Percentiles rank a stretch among this genome's conserved stretches.
Conservation (phyloP, 2,113 vertebrate genomes). For the Pavo muticus region DNA sequence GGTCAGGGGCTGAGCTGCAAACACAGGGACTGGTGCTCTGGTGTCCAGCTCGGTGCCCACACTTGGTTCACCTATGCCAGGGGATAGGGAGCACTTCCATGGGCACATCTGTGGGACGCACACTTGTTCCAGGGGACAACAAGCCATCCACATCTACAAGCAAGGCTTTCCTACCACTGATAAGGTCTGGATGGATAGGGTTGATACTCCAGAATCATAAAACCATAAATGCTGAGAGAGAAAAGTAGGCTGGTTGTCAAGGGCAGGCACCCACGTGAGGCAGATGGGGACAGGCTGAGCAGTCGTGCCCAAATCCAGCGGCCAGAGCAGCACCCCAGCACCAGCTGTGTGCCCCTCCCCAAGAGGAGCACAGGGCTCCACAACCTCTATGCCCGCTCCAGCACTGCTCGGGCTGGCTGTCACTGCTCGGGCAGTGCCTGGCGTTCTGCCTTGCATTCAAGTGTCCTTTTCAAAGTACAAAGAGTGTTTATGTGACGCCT, state of each 20-base stretch:
- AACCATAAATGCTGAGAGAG: not conserved
- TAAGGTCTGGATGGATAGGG: not conserved
- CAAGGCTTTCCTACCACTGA: not conserved
- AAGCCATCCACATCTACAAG: not conserved
- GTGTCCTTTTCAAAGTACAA: conserved; percentile 39
- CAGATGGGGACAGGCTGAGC: not conserved
- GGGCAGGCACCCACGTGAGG: not conserved
- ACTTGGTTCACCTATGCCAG: not conserved
- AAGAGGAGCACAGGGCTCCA: not conserved
- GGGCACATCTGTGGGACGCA: not conserved
- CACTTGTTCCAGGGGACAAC: not conserved
- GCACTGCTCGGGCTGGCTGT: not conserved
- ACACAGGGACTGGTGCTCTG: fast-evolving
- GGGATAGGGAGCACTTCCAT: not conserved
- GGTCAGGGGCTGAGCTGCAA: not conserved
- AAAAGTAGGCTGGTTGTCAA: not conserved
- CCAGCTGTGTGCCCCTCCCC: fast-evolving
- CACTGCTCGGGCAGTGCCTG: not conserved
- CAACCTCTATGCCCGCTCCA: not conserved
- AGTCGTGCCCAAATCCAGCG: fast-evolving
- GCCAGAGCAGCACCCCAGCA: not conserved
- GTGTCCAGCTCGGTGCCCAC: fast-evolving
- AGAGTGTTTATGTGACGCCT: not conserved
- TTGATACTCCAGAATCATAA: not conserved
- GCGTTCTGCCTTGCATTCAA: not conserved